These are phyloP conservation scores for Haemorhous mexicanus DNA, from an alignment of 2,113 vertebrate species.

Conservation along the genomic window DNA sequence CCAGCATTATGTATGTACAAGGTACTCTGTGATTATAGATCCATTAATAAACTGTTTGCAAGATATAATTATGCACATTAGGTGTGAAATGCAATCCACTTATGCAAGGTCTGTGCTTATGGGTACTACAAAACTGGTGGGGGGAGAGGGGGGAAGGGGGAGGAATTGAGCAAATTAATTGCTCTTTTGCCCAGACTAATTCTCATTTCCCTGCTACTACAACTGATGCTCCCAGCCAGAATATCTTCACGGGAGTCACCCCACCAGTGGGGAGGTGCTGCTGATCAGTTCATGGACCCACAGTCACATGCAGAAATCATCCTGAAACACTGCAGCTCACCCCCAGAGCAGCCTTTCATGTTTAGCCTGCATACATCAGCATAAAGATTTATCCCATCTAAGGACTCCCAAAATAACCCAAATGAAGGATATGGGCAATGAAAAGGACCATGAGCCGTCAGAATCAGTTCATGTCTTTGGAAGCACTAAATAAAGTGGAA, in stretches of 20 bases:
- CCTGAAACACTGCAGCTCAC: neutral
- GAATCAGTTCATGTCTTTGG: neutral
- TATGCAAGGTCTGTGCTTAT: neutral
- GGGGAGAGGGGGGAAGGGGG: neutral
- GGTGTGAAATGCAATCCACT: slow-evolving; percentile 1
- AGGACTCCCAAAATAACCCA: neutral
- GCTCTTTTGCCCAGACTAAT: neutral
- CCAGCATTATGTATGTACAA: slow-evolving; percentile 4
- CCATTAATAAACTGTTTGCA: slow-evolving; percentile 46
- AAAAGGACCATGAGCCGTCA: neutral
- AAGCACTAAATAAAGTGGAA: neutral
- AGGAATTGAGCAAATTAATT: neutral
- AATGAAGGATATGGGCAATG: neutral
- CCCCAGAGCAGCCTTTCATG: neutral
- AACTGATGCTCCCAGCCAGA: neutral
- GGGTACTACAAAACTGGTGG: neutral
- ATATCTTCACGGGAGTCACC: neutral
- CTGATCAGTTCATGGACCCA: neutral
- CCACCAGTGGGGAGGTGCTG: neutral
- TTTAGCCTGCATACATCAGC: neutral
- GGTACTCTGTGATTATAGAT: slow-evolving; percentile 39
- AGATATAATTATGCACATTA: slow-evolving; percentile 45
- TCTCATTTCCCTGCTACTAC: neutral
- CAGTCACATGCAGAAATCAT: neutral
- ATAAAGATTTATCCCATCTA: neutral